Evolutionary conservation across 1,140 invertebrate genomes (phyloP).

Genomic region (Hestina assimilis): DNA sequence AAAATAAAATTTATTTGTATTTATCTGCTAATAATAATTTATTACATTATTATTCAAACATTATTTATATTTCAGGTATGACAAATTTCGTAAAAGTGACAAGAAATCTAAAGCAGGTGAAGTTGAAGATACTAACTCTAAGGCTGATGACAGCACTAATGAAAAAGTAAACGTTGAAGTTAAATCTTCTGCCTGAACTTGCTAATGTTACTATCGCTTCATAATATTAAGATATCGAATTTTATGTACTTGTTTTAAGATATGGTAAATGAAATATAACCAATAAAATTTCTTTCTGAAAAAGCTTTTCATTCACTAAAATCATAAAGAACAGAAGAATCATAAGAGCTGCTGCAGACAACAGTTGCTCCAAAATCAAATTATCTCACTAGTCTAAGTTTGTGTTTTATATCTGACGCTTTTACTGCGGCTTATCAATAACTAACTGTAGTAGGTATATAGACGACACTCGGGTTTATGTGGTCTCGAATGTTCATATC

Average conservation of each 20-base stretch:
- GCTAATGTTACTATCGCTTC: not conserved
- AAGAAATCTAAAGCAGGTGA: slow-evolving; percentile 58
- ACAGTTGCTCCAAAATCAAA: too few species aligned
- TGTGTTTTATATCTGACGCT: too few species aligned
- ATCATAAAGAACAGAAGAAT: too few species aligned
- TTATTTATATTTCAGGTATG: slow-evolving; percentile 52
- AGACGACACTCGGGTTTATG: too few species aligned
- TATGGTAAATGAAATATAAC: slow-evolving; percentile 2
- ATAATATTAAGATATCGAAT: slow-evolving; percentile 5
- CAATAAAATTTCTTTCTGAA: not conserved
- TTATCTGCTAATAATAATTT: not conserved
- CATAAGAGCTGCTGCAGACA: too few species aligned
- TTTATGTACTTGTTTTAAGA: slow-evolving; percentile 11
- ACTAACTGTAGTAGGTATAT: too few species aligned
- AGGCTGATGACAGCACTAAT: slow-evolving; percentile 33
- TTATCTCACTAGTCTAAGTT: too few species aligned
- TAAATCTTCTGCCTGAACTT: slow-evolving; percentile 45
- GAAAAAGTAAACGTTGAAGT: slow-evolving; percentile 55
- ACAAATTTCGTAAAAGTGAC: slow-evolving; percentile 74
- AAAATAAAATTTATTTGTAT: too few species aligned
- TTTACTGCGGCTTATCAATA: too few species aligned
- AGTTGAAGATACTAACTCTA: slow-evolving; percentile 48
- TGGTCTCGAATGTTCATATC: too few species aligned
- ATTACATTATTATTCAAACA: not conserved
- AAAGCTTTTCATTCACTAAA: not conserved